These are phyloP conservation scores for Parnassius orleans DNA, from an alignment of 2,888 invertebrate genomes.

Conservation along the genomic window DNA sequence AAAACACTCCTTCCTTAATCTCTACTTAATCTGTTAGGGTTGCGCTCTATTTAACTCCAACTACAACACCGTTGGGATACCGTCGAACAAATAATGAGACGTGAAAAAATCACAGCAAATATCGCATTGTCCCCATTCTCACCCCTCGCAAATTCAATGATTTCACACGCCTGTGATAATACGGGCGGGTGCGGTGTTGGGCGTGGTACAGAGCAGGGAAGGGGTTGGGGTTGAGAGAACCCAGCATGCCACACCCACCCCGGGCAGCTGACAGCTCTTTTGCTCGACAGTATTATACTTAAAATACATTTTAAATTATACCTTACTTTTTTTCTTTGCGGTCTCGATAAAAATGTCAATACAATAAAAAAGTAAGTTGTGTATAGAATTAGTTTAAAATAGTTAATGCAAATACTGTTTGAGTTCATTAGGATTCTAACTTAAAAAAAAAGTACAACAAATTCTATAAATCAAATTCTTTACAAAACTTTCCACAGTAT, in stretches of 20 bases:
- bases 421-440: too few relatives aligned
- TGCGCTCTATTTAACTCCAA: constrained; percentile 64
- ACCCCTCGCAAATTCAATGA: constrained; percentile 57
- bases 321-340: constrained; percentile 27
- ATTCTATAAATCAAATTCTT: too few relatives aligned
- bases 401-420: too few relatives aligned
- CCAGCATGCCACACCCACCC: constrained; percentile 56
- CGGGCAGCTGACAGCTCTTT: constrained; percentile 55
- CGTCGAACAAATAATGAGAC: constrained; percentile 57
- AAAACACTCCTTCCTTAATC: constrained; percentile 62
- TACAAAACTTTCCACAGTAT: too few relatives aligned
- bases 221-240: constrained; percentile 33
- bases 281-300: constrained; percentile 50
- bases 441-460: too few relatives aligned
- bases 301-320: too few relatives aligned
- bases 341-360: too few relatives aligned
- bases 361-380: too few relatives aligned
- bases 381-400: too few relatives aligned
- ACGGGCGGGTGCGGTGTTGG: constrained; percentile 51
- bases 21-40: constrained; percentile 62
- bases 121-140: constrained; percentile 57
- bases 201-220: constrained; percentile 53
- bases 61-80: constrained; percentile 43
- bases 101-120: constrained; percentile 67
- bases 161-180: constrained; percentile 71